Evolutionary conservation across 2,113 vertebrate species (phyloP), one percentile per base, ranked within the genome.

Genomic region (Macrotus californicus): DNA sequence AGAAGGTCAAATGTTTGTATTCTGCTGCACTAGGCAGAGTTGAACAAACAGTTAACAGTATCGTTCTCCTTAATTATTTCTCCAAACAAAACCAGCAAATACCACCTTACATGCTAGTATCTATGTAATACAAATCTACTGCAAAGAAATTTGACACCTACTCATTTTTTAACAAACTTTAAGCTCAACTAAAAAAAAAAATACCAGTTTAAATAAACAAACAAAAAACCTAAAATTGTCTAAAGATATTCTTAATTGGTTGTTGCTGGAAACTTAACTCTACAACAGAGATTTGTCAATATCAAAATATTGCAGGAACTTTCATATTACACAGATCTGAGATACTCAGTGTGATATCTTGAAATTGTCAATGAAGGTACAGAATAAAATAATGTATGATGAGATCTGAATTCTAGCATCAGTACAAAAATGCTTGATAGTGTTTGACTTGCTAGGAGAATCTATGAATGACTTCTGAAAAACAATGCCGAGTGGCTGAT

Each of bases 1-100:
- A n/a, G n/a, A n/a, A n/a, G n/a, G n/a, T n/a, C n/a, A n/a, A 98
- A 99, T 98, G 98, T 99, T 98, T 98, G 97, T 98, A 98, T 98
- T 98, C 96, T 56, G 87, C 94, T 97, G 89, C 81, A 98, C 97
- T 91, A 96, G 96, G 83, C 89, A 97, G 98, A 98, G 97, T 98
- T 98, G 98, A 98, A 98, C 98, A 98, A 98, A 98, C 97, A 98
- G 98, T 98, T 98, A 98, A 98, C 97, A 96, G 95, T 96, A 98
- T 97, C 96, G 97, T 96, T 95, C 75, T 94, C 98, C 94, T 97
- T 98, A 98, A 98, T 98, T 98, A 97, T 96, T 96, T 96, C 96
- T 98, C 95, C 97, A 97, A 98, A 98, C 97, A 87, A 98, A 98
- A 97, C 72, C 26, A 83, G 22, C 39, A 64, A 94, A 29, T 89